A percentile compares a stretch with the other conserved stretches of the same genome.
Evolutionary conservation across 2,113 vertebrate genomes (phyloP).

Genomic region (Ciconia boyciana): DNA sequence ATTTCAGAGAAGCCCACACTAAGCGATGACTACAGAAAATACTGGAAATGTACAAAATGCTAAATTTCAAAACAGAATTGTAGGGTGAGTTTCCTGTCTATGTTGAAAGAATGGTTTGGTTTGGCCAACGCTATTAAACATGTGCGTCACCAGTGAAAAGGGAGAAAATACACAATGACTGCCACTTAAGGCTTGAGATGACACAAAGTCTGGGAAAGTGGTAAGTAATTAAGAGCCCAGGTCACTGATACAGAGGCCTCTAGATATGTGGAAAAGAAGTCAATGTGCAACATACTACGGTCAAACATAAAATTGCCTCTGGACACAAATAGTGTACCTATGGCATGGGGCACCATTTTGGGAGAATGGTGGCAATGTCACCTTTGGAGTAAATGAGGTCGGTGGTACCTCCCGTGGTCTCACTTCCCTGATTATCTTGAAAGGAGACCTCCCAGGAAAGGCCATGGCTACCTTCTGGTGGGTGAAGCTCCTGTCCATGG

Average conservation of each 20-base stretch:
- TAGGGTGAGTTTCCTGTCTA: neutral
- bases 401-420: neutral
- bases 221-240: neutral
- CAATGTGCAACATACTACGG: accelerated
- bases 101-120: neutral
- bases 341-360: neutral
- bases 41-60: neutral
- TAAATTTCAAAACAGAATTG: neutral
- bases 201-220: neutral
- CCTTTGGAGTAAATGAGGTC: neutral
- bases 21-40: neutral
- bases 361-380: neutral
- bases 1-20: neutral
- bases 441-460: neutral
- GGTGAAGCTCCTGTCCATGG: neutral
- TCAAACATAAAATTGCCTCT: neutral
- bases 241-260: neutral
- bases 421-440: neutral
- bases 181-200: neutral
- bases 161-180: neutral
- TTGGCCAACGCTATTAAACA: neutral
- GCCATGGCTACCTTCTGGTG: neutral
- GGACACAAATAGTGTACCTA: neutral
- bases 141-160: neutral
- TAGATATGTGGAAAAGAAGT: neutral